Base-by-base conservation (phyloP, 30 jellyfish, hydroid and myxozoan genomes). In the Clytia hemisphaerica region DNA sequence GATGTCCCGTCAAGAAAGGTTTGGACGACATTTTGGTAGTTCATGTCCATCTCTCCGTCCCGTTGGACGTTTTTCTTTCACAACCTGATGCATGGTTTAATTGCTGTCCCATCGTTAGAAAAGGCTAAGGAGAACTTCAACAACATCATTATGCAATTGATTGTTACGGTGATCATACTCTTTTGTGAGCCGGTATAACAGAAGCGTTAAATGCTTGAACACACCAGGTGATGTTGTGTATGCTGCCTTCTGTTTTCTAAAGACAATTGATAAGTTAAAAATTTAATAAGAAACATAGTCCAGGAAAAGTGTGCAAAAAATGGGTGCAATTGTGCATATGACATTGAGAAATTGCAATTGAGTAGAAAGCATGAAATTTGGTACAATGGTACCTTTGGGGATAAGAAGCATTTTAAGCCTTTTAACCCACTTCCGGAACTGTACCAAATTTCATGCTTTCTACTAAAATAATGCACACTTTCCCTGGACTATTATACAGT, bases 91-190 rank as follows among this genome's bases (percentile, higher is more conserved):
- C 70, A 37, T 2, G 79, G 79, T 27, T 66, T 66, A 2, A 66
- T 15, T 27, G 79, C 75, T 4, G 79, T 66, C 26, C 79, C 74
- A 27, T 66, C 79, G 31, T 45, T 66, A 18, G 70, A 42, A 4
- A 37, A 27, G 28, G 31, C 79, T 5, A 6, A 69, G 79, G 45
- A 6, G 45, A 4, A 42, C 73, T 16, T 6, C 24, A 26, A 66
- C 19, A 2, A 27, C 29, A 12, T 25, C 45, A 12, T n/a, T 15
- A 19, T 26, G 19, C 4, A 66, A 10, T 22, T 22, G 6, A 21
- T 68, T 10, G 42, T 29, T 6, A 4, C 47, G 14, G 9, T 26
- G 7, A 37, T 24, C 12, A 28, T 33, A 4, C 5, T 26, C 3
- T 66, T 3, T 9, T 42, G 30, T 40, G 45, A 66, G 45, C 29